Conservation (phyloP, 1,140 invertebrate genomes). For the Leptopilina clavipes region DNA sequence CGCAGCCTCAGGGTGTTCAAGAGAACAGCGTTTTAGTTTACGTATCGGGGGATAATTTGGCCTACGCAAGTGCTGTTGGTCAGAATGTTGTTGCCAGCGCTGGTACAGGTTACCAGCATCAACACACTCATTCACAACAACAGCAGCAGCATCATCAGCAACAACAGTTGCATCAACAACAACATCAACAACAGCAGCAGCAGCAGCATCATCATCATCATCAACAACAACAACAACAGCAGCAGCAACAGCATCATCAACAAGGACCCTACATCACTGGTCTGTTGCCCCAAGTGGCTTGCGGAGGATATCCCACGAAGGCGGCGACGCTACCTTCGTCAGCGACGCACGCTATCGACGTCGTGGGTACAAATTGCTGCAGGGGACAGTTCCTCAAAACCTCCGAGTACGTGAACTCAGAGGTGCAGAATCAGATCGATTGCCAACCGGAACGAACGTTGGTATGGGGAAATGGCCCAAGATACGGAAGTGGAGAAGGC, state of each 20-base stretch:
- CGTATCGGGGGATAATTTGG: constrained; percentile 72
- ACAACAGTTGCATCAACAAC: constrained; percentile 8
- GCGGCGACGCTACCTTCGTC: constrained; percentile 43
- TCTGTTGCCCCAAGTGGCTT: constrained; percentile 58
- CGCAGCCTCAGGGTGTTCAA: constrained; percentile 59
- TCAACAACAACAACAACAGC: constrained; percentile 52
- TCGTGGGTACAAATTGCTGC: constrained; percentile 45
- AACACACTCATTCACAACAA: constrained; percentile 53
- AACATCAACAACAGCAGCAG: constrained; percentile 54
- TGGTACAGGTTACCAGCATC: constrained; percentile 56
- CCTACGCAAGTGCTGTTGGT: constrained; percentile 69
- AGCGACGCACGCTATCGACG: constrained; percentile 42
- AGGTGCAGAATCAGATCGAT: background rate
- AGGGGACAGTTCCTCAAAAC: constrained; percentile 48
- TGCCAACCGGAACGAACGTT: constrained; percentile 11
- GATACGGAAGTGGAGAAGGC: constrained; percentile 12
- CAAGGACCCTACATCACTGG: constrained; percentile 54
- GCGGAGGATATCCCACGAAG: constrained; percentile 53
- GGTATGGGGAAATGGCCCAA: constrained; percentile 30
- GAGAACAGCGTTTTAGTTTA: constrained; percentile 73
- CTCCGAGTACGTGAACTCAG: constrained; percentile 39
- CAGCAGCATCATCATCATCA: constrained; percentile 55
- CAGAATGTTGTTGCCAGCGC: constrained; percentile 66
- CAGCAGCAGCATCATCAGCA: constrained; percentile 55
- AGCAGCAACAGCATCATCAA: constrained; percentile 54